Base-by-base conservation (phyloP, 64 coral and sea anemone species). In the Anthopleura sola region DNA sequence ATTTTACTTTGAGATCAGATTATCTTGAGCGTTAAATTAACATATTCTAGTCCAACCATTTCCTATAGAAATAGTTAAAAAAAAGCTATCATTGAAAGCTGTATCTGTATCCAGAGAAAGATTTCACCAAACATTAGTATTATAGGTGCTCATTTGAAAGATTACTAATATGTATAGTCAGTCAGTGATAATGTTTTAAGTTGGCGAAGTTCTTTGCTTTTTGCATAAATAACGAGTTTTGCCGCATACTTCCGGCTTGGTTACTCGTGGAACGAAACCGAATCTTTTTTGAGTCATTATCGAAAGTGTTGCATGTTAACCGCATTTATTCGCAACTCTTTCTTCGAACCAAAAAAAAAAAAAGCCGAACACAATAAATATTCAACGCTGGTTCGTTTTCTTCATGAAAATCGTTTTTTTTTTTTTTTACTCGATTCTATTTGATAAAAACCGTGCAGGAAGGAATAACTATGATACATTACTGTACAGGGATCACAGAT, bases 221-320 rank as follows among this genome's bases (percentile, higher is more conserved):
- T 71, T 14, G n/a, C 26, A 14, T 71, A 71, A 29, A 71, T 71
- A 32, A 71, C 10, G 28, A 71, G 11, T 32, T 71, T 14, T 32
- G 26, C 28, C 14, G 12, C 7, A 71, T 71, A 32, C 29, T 71
- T 71, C 66, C 31, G 66, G 66, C 26, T 34, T 11, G 13, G 24
- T 36, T 14, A 1, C 2, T 71, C 31, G 12, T 71, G 66, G 66
- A 71, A 34, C 66, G 66, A 71, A 71, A 71, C 66, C 34, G 66
- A 71, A 71, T 34, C 13, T 69, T 13, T 21, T 11, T 71, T 34
- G 28, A 17, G 29, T 71, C 66, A 17, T 71, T 71, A 71, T 71
- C 66, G 66, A 71, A 71, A 71, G 66, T 71, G 66, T 71, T 32
- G 10, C 29, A 34, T 71, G n/a, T 71, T 71, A 71, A 71, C 66